phyloP scores from a whole-genome alignment of 2,113 vertebrate genomes.

The Rhinopomastus cyanomelas region DNA sequence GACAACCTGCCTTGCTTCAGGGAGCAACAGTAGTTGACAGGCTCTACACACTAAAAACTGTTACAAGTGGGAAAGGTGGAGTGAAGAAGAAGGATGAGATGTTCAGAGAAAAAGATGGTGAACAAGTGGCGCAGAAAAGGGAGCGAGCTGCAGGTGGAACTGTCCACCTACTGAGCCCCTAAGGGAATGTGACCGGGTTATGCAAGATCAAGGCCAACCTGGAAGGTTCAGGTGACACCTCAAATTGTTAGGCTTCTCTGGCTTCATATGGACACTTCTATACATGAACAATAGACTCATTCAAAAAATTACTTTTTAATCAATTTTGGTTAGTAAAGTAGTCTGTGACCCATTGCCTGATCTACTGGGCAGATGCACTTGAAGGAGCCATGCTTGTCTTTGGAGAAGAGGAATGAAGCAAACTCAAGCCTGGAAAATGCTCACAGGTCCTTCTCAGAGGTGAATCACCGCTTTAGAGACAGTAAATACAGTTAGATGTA shows the following conservation, averaged over 20 bases:
- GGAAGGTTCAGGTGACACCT: neutral
- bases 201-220: neutral
- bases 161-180: neutral
- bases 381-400: neutral
- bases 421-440: neutral
- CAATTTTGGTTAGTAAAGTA: neutral
- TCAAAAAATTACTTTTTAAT: neutral
- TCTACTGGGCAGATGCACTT: neutral
- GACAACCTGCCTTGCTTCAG: neutral
- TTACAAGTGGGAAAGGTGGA: neutral
- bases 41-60: neutral
- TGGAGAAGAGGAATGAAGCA: neutral
- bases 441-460: neutral
- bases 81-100: neutral
- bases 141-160: neutral
- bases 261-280: neutral
- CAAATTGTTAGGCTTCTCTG: neutral
- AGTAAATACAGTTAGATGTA: neutral
- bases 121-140: neutral
- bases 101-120: neutral
- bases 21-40: neutral
- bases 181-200: neutral
- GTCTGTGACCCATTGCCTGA: neutral
- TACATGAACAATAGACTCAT: neutral
- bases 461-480: neutral